Conservation (phyloP, 1,140 invertebrate genomes). For the Drosophila yakuba region DNA sequence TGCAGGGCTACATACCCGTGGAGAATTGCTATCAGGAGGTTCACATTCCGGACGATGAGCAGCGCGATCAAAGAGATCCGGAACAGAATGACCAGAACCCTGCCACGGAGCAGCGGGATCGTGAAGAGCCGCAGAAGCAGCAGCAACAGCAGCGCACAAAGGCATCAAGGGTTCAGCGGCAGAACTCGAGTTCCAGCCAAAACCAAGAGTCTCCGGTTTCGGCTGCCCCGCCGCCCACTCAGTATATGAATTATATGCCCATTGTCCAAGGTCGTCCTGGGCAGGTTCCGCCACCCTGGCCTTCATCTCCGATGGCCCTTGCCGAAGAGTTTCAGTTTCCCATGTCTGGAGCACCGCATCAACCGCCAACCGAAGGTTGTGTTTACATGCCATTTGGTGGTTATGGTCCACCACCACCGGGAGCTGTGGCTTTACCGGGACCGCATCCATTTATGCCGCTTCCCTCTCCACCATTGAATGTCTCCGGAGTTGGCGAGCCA, state of each 20-base stretch:
- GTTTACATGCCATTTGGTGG: slow-evolving; percentile 55
- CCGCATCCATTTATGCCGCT: slow-evolving; percentile 23
- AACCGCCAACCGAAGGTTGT: slow-evolving; percentile 38
- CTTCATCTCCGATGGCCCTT: slow-evolving; percentile 13
- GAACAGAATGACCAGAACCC: slow-evolving; percentile 9
- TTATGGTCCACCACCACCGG: slow-evolving; percentile 27
- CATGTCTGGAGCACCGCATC: slow-evolving; percentile 12
- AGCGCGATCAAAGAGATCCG: neutral
- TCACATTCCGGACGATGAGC: slow-evolving; percentile 1
- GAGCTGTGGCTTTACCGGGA: slow-evolving; percentile 3
- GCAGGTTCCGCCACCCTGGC: slow-evolving; percentile 35
- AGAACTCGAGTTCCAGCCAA: slow-evolving; percentile 6
- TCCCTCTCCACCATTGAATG: slow-evolving; percentile 6
- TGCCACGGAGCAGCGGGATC: slow-evolving; percentile 9
- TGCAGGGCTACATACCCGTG: slow-evolving; percentile 57
- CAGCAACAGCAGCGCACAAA: slow-evolving; percentile 30
- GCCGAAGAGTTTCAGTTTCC: slow-evolving; percentile 45
- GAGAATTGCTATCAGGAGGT: slow-evolving; percentile 39
- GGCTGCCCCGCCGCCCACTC: slow-evolving; percentile 8
- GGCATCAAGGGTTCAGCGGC: neutral
- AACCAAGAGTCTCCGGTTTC: slow-evolving; percentile 1
- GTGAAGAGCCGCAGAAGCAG: slow-evolving; percentile 10
- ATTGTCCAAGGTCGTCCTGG: slow-evolving; percentile 7
- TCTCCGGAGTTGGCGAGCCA: slow-evolving; percentile 53
- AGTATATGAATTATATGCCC: slow-evolving; percentile 51